A percentile compares a stretch with the other conserved stretches of the same genome.
phyloP scores from a whole-genome alignment of 2,797 vertebrate genomes.

The Amniataba percoides region DNA sequence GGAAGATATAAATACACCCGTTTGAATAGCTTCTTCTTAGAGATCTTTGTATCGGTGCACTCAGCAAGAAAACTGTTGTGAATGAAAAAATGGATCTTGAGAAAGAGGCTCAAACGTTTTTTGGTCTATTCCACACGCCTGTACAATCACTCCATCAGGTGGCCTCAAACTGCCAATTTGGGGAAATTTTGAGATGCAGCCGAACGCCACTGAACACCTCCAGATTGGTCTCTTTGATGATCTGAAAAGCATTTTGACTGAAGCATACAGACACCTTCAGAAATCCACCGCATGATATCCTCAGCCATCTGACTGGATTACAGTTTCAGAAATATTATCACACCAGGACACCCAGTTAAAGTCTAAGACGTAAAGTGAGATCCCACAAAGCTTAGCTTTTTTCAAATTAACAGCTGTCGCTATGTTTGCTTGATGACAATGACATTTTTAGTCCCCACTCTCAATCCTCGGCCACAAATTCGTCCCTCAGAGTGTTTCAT shows the following conservation, averaged over 20 bases:
- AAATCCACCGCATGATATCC: conserved; percentile 2
- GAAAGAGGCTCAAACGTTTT: neutral
- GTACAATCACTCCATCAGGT: neutral
- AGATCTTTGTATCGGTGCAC: neutral
- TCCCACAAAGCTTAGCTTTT: conserved; percentile 8
- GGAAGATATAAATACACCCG: neutral
- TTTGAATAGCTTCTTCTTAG: neutral
- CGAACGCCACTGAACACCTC: neutral
- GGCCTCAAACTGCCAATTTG: neutral
- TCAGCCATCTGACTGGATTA: conserved; percentile 26
- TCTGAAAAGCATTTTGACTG: conserved; percentile 1
- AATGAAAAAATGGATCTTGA: neutral
- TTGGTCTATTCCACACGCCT: neutral
- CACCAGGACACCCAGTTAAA: conserved; percentile 12
- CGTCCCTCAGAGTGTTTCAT: conserved; percentile 48
- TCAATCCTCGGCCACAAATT: conserved; percentile 26
- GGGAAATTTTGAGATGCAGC: neutral
- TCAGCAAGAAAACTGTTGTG: neutral
- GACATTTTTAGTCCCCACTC: conserved; percentile 22
- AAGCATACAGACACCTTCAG: conserved; percentile 6
- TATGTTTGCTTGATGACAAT: conserved; percentile 17
- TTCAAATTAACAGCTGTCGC: conserved; percentile 24
- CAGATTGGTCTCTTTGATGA: neutral
- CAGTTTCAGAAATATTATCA: conserved; percentile 23
- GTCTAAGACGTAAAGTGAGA: conserved; percentile 7